A percentile compares a stretch with the other conserved stretches of the same genome.
phyloP scores from a whole-genome alignment of 2,888 invertebrate genomes.

The Strigamia transsilvanica region DNA sequence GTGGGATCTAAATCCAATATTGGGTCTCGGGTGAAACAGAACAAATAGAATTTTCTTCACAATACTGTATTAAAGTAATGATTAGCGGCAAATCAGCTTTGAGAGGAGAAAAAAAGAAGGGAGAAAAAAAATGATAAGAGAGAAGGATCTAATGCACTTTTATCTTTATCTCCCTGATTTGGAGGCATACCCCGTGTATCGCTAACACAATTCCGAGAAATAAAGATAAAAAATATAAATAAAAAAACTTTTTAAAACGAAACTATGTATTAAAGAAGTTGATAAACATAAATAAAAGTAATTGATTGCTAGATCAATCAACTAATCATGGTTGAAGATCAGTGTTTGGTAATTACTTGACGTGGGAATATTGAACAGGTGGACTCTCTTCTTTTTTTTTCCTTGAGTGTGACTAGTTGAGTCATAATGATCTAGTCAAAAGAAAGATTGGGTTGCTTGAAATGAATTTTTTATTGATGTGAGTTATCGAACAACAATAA shows the following conservation, averaged over 20 bases:
- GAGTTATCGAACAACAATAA: background rate
- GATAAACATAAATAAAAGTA: background rate
- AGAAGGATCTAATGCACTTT: background rate
- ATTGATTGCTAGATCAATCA: background rate
- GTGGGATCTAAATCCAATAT: conserved; percentile 42
- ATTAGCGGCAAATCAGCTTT: conserved; percentile 50
- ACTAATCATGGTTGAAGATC: background rate
- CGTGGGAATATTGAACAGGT: background rate
- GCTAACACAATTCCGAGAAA: too few species aligned
- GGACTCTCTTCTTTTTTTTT: background rate
- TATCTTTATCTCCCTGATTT: background rate
- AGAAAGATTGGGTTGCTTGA: background rate
- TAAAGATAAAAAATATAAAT: too few species aligned
- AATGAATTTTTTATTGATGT: background rate
- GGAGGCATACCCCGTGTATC: background rate
- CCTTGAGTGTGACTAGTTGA: background rate
- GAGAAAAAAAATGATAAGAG: background rate
- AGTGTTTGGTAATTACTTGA: background rate
- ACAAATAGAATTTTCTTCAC: conserved; percentile 50
- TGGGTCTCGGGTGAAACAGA: conserved; percentile 32
- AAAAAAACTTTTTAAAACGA: too few species aligned
- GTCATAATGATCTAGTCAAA: background rate
- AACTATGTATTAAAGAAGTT: too few species aligned
- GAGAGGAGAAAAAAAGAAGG: background rate
- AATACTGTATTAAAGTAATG: conserved; percentile 50